Evolutionary conservation across 1,140 invertebrate genomes (phyloP).

Genomic region (Drosophila tristis): DNA sequence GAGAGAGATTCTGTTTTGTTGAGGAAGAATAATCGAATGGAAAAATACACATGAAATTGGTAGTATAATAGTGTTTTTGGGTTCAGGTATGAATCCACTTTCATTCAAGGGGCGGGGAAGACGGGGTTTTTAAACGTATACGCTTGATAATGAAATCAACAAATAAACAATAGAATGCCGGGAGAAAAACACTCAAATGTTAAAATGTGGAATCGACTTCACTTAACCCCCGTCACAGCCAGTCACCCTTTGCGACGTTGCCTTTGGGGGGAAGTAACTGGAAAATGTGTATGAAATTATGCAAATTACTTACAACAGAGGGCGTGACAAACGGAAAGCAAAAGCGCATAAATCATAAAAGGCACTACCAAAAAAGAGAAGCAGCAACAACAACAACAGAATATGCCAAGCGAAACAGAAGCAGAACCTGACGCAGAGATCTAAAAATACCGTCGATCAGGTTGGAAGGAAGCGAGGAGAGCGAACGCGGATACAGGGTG

Average conservation of each 20-base stretch:
- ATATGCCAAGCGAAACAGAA: conserved; percentile 46
- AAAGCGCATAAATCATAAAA: conserved; percentile 65
- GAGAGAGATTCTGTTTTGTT: conserved; percentile 13
- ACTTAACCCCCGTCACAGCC: conserved; percentile 21
- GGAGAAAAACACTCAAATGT: not conserved
- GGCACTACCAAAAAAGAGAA: conserved; percentile 22
- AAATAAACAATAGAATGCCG: conserved; percentile 11
- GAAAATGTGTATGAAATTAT: conserved; percentile 34
- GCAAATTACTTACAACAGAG: conserved; percentile 50
- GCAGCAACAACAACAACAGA: conserved; percentile 20
- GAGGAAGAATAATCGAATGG: conserved; percentile 15
- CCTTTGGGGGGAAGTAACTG: conserved; percentile 17
- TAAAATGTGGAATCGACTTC: conserved; percentile 9
- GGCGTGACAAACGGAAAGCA: conserved; percentile 40
- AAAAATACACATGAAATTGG: conserved; percentile 29
- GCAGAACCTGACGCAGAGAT: conserved; percentile 59
- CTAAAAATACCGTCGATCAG: conserved; percentile 72
- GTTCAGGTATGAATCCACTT: no score
- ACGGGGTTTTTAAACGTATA: not conserved
- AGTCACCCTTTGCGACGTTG: conserved; percentile 14
- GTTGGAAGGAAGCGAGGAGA: conserved; percentile 33
- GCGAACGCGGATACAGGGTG: conserved; percentile 57
- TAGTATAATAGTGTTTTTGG: conserved; percentile 4
- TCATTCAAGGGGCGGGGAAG: no score
- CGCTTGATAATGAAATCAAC: conserved; percentile 8